Evolutionary conservation across 2,888 invertebrate species (phyloP), one percentile per base, ranked within the genome.

Genomic region (Idaea aversata): DNA sequence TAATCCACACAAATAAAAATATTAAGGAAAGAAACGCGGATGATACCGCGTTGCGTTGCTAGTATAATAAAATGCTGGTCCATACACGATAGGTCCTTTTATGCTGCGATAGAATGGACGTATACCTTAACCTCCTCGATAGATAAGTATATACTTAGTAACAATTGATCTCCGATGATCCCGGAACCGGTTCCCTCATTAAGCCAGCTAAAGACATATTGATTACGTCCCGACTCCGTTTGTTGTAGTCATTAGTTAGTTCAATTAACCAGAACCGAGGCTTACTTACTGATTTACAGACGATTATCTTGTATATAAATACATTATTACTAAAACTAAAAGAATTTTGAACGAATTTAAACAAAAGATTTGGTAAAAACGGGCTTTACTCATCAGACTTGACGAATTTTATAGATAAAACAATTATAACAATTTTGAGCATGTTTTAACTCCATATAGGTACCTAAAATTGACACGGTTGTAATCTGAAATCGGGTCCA

Each of bases 171-270:
- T 57, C 64, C 61, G 61, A 34, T 36, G 64, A 13, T 61, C 34
- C 57, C 65, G 63, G 57, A 64, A 59, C 16, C 64, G 58, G 59
- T 47, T 47, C 47, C 47, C 47, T 65, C 65, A 63, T 71, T 69
- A 69, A 63, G 66, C 67, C 64, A 66, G 59, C 61, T 67, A 61
- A 64, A 69, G 63, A 67, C 63, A 67, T 69, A 72, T 70, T 70
- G 70, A 72, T 69, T 66, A 65, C 70, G 66, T 65, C 69, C 59
- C 62, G 62, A 64, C 61, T 63, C 63, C 59, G 62, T 63, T 64
- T 65, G 64, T 60, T 63, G 61, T 61, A 15, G 65, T 66, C 70
- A 72, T 72, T 70, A 70, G 67, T 68, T 69, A 65, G 64, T 67
- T 65, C 64, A 70, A 70, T 70, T 69, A 70, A 62, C 58, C 62